Percentiles rank a stretch among this genome's conserved stretches.
phyloP scores from a whole-genome alignment of 2,113 vertebrate species.

The Megalops atlanticus region DNA sequence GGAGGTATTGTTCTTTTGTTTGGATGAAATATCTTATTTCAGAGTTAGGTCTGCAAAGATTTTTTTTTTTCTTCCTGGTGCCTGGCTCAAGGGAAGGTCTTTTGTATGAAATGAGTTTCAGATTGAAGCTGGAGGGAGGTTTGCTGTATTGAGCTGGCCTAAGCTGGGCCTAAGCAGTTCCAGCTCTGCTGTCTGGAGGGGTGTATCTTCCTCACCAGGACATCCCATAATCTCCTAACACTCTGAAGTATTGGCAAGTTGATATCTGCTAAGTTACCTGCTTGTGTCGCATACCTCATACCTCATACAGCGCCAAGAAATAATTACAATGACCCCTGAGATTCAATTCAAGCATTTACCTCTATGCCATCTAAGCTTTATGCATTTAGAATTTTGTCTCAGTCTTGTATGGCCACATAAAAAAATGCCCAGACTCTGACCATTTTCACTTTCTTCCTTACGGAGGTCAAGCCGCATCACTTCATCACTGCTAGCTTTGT shows the following conservation, averaged over 20 bases:
- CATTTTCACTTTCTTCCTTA: too few species aligned
- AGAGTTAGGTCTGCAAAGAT: constrained; percentile 13
- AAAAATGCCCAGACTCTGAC: too few species aligned
- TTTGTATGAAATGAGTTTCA: constrained; percentile 9
- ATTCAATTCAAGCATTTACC: too few species aligned
- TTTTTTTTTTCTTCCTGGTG: neutral
- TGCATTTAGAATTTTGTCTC: too few species aligned
- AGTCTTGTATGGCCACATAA: too few species aligned
- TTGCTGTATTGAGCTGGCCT: neutral
- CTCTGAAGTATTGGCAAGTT: too few species aligned
- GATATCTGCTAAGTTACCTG: too few species aligned
- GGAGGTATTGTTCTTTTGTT: constrained; percentile 14
- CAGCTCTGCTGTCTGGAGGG: neutral
- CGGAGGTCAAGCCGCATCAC: neutral
- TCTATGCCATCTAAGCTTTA: too few species aligned
- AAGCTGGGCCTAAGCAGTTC: neutral
- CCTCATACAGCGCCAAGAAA: too few species aligned
- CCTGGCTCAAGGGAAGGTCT: constrained; percentile 7
- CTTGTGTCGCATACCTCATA: too few species aligned
- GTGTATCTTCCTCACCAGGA: neutral
- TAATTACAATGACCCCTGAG: too few species aligned
- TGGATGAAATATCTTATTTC: constrained; percentile 24
- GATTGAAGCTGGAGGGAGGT: neutral
- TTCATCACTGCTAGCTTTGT: neutral
- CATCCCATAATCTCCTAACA: neutral